Conservation (phyloP, 37 sponge, comb jelly and placozoan species). For the Axinella damicornis region DNA sequence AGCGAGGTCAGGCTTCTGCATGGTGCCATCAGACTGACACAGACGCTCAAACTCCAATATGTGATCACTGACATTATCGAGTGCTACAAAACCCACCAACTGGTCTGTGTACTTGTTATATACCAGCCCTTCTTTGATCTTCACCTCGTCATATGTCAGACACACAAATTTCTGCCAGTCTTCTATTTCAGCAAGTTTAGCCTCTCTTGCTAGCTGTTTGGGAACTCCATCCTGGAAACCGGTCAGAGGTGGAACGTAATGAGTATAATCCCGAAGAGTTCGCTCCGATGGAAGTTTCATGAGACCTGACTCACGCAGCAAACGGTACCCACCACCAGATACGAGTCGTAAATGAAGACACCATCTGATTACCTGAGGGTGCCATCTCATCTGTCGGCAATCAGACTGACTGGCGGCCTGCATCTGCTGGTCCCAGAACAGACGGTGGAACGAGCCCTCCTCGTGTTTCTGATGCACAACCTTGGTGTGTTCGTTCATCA, state of each 20-base stretch:
- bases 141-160: no score
- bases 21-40: no score
- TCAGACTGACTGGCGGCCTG: conserved; percentile 20
- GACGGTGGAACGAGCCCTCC: conserved; percentile 20
- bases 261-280: no score
- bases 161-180: no score
- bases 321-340: conserved; percentile 31
- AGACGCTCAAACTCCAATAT: conserved; percentile 17
- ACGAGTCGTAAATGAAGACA: conserved; percentile 45
- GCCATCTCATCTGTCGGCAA: conserved; percentile 52
- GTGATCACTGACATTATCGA: conserved; percentile 31
- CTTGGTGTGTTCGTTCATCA: conserved; percentile 29
- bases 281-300: no score
- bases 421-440: conserved; percentile 59
- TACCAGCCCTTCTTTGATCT: no score
- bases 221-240: no score
- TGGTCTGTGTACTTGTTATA: conserved; percentile 24
- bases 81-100: conserved; percentile 35
- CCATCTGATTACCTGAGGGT: conserved; percentile 58
- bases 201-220: no score
- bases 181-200: no score
- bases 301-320: conserved; percentile 13
- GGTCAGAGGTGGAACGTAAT: no score
- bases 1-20: neutral
- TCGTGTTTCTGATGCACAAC: neutral